Evolutionary conservation across 2,113 vertebrate genomes (phyloP).

Genomic region (Steatornis caripensis): DNA sequence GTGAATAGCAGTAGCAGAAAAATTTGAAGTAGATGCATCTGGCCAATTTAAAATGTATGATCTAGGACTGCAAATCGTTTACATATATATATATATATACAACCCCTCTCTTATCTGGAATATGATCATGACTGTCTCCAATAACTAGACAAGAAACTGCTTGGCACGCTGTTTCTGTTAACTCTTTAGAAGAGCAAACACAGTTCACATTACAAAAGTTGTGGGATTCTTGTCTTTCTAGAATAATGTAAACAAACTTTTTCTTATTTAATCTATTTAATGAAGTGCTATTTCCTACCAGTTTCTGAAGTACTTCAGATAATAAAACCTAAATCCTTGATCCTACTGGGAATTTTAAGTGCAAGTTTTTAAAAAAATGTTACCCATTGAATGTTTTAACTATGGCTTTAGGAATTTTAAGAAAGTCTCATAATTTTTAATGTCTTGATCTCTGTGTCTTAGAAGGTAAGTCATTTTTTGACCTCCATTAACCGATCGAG

Average conservation of each 20-base stretch:
- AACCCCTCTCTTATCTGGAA: not conserved
- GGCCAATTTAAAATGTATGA: not conserved
- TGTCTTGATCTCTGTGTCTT: not conserved
- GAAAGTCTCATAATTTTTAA: not conserved
- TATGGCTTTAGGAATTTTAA: not conserved
- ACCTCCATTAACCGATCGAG: not conserved
- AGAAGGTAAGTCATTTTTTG: not conserved
- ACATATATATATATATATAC: not conserved
- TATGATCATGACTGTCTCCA: not conserved
- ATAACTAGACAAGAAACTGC: not conserved
- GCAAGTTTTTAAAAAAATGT: not conserved
- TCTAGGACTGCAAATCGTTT: not conserved
- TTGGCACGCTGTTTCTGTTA: not conserved
- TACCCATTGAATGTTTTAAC: slow-evolving; percentile 5
- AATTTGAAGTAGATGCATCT: not conserved
- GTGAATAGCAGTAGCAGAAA: not conserved
- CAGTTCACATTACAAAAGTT: not conserved
- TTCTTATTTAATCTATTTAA: slow-evolving; percentile 28
- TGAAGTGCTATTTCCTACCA: slow-evolving; percentile 16
- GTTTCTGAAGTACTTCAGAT: slow-evolving; percentile 15
- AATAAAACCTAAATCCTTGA: slow-evolving; percentile 2
- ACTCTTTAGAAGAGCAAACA: not conserved
- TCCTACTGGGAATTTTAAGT: not conserved
- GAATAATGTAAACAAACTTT: not conserved
- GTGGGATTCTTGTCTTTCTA: not conserved